Base-by-base conservation (phyloP, 2,797 vertebrate genomes). In the Melanogrammus aeglefinus region DNA sequence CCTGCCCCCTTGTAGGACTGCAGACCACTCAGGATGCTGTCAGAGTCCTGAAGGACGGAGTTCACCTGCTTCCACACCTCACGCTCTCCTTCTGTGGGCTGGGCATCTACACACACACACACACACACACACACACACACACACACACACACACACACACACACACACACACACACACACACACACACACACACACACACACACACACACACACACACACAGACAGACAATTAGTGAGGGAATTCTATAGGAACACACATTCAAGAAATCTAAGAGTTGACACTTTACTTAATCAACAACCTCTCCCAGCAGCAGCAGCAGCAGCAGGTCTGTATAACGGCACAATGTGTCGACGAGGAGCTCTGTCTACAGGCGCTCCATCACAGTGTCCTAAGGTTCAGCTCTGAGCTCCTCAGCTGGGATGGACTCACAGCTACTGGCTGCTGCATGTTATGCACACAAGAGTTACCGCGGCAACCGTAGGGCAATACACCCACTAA, bases 51-150 rank as follows among this genome's bases (percentile, higher is more conserved):
- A 21, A 99, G 95, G 79, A 99, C 97, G 0, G 96, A 93, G 79
- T 96, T 98, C 92, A 99, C 97, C 92, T 98, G 97, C 94, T 98
- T 98, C 98, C 98, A 99, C 75, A 98, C 95, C 9, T 97, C 97
- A 24, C 96, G 91, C 90, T 99, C 98, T 79, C 95, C 95, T 72
- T 97, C 98, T 9, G 97, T 97, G 16, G 98, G 96, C 91, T 97
- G 97, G 74, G 98, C 98, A 95, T 99, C 98, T 99, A 83, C 73
- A 82, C 84, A 88, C 47, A 87, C 74, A 85, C 79, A 76, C 66
- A 24, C 72, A 27, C 74, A 33, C 74, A 75, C 27, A 31, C 74
- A 75, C 74, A 35, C 5, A 41, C 24, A 35, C 24, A 81, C 36
- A 38, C 1, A 41, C 63, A 77, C 57, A 77, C 6, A 44, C 29